These are phyloP conservation scores for Huso huso DNA, from an alignment of 2,797 vertebrate genomes.

Conservation along the genomic window DNA sequence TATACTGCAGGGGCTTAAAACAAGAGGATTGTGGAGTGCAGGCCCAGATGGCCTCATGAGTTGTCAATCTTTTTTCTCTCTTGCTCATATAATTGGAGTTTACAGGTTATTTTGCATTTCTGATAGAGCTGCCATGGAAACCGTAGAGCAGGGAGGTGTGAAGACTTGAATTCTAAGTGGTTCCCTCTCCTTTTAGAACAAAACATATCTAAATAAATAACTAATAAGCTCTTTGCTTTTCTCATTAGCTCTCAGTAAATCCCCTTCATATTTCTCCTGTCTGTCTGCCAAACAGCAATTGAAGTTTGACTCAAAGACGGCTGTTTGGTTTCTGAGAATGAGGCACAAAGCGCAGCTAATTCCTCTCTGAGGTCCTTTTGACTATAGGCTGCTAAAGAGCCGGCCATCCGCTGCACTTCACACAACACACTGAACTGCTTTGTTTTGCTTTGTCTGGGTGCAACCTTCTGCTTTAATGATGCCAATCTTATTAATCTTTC, in stretches of 20 bases:
- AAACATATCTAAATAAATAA: constrained; percentile 65
- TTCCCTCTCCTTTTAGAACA: constrained; percentile 53
- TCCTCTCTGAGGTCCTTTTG: constrained; percentile 3
- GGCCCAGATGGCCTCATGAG: constrained; percentile 33
- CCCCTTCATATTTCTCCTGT: constrained; percentile 24
- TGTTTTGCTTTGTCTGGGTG: constrained; percentile 16
- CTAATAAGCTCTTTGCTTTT: constrained; percentile 54
- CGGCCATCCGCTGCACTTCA: neutral
- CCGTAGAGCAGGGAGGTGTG: constrained; percentile 47
- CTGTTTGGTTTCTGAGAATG: constrained; percentile 18
- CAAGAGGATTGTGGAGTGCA: constrained; percentile 26
- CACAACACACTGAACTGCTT: constrained; percentile 18
- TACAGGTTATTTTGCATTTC: constrained; percentile 52
- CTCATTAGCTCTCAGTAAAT: constrained; percentile 60
- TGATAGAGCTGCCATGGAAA: constrained; percentile 36
- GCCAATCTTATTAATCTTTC: constrained; percentile 18
- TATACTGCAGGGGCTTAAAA: constrained; percentile 21
- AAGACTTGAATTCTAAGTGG: constrained; percentile 65
- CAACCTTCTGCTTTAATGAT: constrained; percentile 11
- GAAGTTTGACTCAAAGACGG: neutral
- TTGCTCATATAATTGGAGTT: constrained; percentile 19
- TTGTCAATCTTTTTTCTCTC: constrained; percentile 23
- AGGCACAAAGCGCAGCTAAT: constrained; percentile 7
- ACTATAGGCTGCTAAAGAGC: constrained; percentile 7
- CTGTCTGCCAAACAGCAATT: too few relatives aligned